phyloP scores from a whole-genome alignment of 1,140 invertebrate species.

The Mizuhopecten yessoensis region DNA sequence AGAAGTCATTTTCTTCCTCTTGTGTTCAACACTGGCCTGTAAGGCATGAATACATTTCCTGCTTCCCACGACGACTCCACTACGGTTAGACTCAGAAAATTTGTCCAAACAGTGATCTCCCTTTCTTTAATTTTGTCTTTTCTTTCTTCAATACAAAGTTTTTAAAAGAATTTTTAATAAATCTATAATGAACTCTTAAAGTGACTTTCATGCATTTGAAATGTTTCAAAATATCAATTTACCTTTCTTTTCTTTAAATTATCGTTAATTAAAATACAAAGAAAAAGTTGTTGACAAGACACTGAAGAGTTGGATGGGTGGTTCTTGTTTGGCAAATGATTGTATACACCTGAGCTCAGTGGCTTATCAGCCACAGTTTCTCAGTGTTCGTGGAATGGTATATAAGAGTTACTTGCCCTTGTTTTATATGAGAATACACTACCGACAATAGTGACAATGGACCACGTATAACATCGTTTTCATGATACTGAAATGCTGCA shows the following conservation, averaged over 20 bases:
- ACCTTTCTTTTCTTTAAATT: not conserved
- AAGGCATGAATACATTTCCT: not conserved
- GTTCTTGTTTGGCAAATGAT: constrained; percentile 20
- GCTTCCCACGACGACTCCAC: not conserved
- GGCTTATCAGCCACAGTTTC: not conserved
- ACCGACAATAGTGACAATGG: constrained; percentile 17
- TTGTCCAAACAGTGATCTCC: not conserved
- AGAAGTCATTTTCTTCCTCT: not conserved
- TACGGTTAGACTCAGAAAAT: not conserved
- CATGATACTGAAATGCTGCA: not conserved
- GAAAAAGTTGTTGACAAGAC: not conserved
- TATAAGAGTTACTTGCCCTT: not conserved
- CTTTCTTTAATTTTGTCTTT: not conserved
- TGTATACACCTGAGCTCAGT: not conserved
- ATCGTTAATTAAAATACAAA: not conserved
- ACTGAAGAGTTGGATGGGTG: not conserved
- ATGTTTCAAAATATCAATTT: not conserved
- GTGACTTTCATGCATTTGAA: not conserved
- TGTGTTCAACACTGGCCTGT: constrained; percentile 2
- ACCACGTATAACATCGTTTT: not conserved
- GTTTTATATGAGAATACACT: constrained; percentile 1
- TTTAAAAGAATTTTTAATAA: not conserved
- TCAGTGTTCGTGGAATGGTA: not conserved
- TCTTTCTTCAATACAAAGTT: not conserved
- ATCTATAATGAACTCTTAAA: not conserved